phyloP scores from a whole-genome alignment of 2,797 vertebrate genomes.

The Microctenopoma stevenorrisi region DNA sequence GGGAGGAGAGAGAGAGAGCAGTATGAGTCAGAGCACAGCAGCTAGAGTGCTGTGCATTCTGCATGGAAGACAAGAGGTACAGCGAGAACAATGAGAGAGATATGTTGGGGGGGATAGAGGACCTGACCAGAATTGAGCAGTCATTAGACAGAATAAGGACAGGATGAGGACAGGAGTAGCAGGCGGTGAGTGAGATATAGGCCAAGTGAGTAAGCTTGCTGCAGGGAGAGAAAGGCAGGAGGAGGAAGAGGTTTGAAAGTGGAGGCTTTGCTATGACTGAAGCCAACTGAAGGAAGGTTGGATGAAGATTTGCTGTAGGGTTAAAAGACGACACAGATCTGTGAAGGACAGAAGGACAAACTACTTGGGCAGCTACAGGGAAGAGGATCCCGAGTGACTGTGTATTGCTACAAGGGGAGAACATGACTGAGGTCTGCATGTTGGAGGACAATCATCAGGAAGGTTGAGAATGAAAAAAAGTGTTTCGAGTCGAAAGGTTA shows the following conservation, averaged over 20 bases:
- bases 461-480: constrained; percentile 1
- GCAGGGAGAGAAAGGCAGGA: constrained; percentile 39
- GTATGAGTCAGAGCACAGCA: constrained; percentile 74
- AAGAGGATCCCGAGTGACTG: constrained; percentile 37
- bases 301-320: constrained; percentile 62
- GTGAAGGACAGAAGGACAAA: constrained; percentile 44
- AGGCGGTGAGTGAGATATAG: constrained; percentile 54
- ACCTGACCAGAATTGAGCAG: constrained; percentile 52
- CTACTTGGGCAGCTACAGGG: constrained; percentile 9
- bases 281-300: constrained; percentile 55
- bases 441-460: constrained; percentile 20
- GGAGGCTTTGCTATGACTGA: constrained; percentile 45
- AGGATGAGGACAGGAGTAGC: constrained; percentile 48
- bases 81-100: constrained; percentile 48
- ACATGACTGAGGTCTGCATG: constrained; percentile 19
- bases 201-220: constrained; percentile 66
- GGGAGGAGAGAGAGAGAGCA: constrained; percentile 67
- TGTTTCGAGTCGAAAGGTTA: neutral
- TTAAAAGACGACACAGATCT: constrained; percentile 27
- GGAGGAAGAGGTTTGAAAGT: constrained; percentile 53
- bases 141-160: constrained; percentile 45
- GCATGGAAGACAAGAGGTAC: constrained; percentile 57
- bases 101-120: constrained; percentile 10
- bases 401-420: constrained; percentile 10
- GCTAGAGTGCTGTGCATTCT: constrained; percentile 49